Evolutionary conservation across 2,888 invertebrate species (phyloP).

Genomic region (Amphipoea lucens): DNA sequence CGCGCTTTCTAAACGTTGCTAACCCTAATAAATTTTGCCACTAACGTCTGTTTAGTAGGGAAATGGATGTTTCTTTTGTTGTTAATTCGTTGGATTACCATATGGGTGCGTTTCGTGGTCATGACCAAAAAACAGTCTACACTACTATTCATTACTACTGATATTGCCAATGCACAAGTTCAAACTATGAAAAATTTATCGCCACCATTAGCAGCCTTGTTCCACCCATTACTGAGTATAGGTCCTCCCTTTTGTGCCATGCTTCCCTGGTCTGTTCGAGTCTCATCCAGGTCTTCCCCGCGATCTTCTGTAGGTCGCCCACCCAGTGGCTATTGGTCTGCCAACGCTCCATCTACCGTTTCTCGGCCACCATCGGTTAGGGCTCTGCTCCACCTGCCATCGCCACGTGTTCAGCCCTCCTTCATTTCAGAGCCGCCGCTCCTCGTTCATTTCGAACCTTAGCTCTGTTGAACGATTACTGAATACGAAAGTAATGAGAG

Average conservation of each 20-base stretch:
- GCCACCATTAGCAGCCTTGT: neutral
- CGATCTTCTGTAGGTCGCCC: neutral
- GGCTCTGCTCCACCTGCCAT: neutral
- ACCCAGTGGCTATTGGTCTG: neutral
- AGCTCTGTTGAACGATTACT: neutral
- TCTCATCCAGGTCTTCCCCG: neutral
- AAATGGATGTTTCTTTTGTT: conserved; percentile 54
- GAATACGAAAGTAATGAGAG: neutral
- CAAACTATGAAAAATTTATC: too few relatives aligned
- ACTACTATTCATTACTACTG: neutral
- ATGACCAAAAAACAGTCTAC: neutral
- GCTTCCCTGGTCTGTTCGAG: neutral
- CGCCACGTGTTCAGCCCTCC: neutral
- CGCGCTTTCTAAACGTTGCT: conserved; percentile 79
- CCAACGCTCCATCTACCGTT: neutral
- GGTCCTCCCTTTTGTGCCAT: too few relatives aligned
- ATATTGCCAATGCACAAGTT: neutral
- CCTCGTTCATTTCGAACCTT: neutral
- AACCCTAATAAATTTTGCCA: conserved; percentile 69
- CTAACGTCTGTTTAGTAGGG: conserved; percentile 50
- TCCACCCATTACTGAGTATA: too few relatives aligned
- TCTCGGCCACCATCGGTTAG: neutral
- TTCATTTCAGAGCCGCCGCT: neutral
- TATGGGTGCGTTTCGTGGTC: conserved; percentile 13
- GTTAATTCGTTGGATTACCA: conserved; percentile 21